Evolutionary conservation across 2,113 vertebrate genomes (phyloP).

Genomic region (human (Homo sapiens)): GRCh38 chr5:31614001-31614500

Average conservation of each 20-base stretch:
- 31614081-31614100: neutral
- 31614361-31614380: neutral
- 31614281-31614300: neutral
- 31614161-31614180: neutral
- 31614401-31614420: conserved; percentile 47
- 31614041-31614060: neutral
- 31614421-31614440: conserved; percentile 47
- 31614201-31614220: neutral
- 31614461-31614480: neutral
- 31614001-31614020: neutral
- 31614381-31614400: conserved; percentile 9
- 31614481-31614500: neutral
- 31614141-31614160: neutral
- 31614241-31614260: neutral
- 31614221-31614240: neutral
- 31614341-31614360: neutral
- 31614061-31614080: neutral
- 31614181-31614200: neutral
- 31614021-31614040: neutral
- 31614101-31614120: neutral
- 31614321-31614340: conserved; percentile 12
- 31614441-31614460: conserved; percentile 28
- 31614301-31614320: neutral
- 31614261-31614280: neutral
- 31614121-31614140: neutral